Conservation (phyloP, 2,888 invertebrate genomes). For the Eristalis tenax region DNA sequence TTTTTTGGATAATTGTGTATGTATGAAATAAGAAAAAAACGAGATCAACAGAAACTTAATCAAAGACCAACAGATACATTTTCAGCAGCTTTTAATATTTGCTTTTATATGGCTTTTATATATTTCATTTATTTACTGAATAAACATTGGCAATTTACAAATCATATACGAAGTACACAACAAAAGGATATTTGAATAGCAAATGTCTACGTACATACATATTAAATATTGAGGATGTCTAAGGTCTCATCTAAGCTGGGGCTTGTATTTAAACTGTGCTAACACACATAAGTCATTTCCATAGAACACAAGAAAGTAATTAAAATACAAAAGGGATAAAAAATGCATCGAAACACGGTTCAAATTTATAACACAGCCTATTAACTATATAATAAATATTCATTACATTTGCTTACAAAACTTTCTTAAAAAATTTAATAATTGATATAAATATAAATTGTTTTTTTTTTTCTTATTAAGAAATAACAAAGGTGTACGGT, state of each 20-base stretch:
- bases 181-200: background rate
- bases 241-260: background rate
- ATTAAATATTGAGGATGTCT: background rate
- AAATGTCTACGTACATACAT: background rate
- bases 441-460: background rate
- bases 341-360: background rate
- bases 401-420: slow-evolving; percentile 26
- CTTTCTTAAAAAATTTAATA: slow-evolving; percentile 4
- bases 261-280: background rate
- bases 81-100: slow-evolving; percentile 26
- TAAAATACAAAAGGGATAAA: background rate
- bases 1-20: slow-evolving; percentile 2
- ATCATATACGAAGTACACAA: slow-evolving; percentile 25
- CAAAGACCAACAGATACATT: slow-evolving; percentile 36
- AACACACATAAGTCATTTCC: background rate
- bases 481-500: background rate
- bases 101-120: slow-evolving; percentile 24
- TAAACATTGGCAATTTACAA: slow-evolving; percentile 21
- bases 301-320: background rate
- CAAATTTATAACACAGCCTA: slow-evolving; percentile 54
- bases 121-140: slow-evolving; percentile 33
- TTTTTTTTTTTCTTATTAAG: background rate
- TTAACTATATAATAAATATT: background rate
- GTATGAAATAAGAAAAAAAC: background rate
- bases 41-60: slow-evolving; percentile 16